Conservation (phyloP, 2,113 vertebrate genomes). For the Dolichallabes microphthalmus region DNA sequence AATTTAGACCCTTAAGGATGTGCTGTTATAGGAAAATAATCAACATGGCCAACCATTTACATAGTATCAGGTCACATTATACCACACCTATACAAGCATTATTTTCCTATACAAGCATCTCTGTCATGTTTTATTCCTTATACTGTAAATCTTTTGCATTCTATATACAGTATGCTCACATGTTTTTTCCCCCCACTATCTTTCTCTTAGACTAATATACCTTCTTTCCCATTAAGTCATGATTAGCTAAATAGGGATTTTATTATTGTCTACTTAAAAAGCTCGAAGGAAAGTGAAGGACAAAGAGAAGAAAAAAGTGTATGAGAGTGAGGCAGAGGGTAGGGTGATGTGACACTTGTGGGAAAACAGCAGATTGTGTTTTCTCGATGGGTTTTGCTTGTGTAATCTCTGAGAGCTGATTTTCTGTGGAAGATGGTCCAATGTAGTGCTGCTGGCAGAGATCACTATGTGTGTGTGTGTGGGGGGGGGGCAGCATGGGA, state of each 20-base stretch:
- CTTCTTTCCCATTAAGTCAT: background rate
- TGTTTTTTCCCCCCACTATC: background rate
- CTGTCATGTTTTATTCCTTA: background rate
- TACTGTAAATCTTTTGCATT: background rate
- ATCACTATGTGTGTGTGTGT: slow-evolving; percentile 19
- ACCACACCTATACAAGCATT: background rate
- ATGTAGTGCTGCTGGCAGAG: slow-evolving; percentile 8
- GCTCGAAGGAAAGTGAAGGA: slow-evolving; percentile 61
- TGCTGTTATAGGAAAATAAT: background rate
- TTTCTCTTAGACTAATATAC: background rate
- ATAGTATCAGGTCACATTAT: background rate
- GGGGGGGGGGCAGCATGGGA: slow-evolving; percentile 15
- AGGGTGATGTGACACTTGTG: slow-evolving; percentile 70
- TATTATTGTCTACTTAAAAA: background rate
- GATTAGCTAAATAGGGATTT: background rate
- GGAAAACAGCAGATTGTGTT: slow-evolving; percentile 74
- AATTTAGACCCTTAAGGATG: background rate
- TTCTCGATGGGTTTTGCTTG: slow-evolving; percentile 55
- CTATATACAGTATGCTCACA: background rate
- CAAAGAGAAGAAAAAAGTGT: slow-evolving; percentile 55
- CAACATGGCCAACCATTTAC: background rate
- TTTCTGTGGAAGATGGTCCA: slow-evolving; percentile 37
- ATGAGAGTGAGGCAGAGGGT: slow-evolving; percentile 54
- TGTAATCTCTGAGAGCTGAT: slow-evolving; percentile 50
- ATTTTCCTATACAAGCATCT: background rate